phyloP scores from a whole-genome alignment of 2,888 invertebrate genomes.

The Ophion ventricosus region DNA sequence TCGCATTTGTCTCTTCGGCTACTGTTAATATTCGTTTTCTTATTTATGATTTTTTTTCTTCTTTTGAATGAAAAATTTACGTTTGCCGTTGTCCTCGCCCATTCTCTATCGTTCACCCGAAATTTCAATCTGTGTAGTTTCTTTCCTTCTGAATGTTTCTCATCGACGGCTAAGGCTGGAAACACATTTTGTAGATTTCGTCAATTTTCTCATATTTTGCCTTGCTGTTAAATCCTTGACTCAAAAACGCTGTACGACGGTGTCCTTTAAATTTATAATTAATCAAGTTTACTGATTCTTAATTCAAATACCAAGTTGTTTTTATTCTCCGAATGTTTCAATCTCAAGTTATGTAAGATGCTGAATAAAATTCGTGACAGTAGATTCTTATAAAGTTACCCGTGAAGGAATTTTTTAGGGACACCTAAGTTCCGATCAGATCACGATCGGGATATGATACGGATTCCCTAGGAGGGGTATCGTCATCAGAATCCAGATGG shows the following conservation, averaged over 20 bases:
- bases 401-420: no score
- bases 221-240: constrained; percentile 15
- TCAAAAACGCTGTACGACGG: neutral
- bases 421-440: no score
- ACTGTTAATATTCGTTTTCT: neutral
- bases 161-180: neutral
- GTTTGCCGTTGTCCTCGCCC: constrained; percentile 39
- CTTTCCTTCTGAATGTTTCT: constrained; percentile 31
- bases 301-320: neutral
- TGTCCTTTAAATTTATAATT: constrained; percentile 1
- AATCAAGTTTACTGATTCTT: neutral
- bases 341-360: neutral
- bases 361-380: neutral
- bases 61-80: neutral
- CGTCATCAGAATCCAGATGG: no score
- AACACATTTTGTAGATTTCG: neutral
- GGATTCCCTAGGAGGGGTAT: no score
- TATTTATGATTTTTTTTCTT: constrained; percentile 7
- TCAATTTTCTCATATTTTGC: constrained; percentile 3
- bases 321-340: neutral
- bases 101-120: constrained; percentile 45
- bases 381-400: neutral
- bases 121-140: constrained; percentile 24
- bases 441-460: no score
- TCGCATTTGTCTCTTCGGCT: neutral